Evolutionary conservation across 2,888 invertebrate species (phyloP).

Genomic region (Tubulanus polymorphus): DNA sequence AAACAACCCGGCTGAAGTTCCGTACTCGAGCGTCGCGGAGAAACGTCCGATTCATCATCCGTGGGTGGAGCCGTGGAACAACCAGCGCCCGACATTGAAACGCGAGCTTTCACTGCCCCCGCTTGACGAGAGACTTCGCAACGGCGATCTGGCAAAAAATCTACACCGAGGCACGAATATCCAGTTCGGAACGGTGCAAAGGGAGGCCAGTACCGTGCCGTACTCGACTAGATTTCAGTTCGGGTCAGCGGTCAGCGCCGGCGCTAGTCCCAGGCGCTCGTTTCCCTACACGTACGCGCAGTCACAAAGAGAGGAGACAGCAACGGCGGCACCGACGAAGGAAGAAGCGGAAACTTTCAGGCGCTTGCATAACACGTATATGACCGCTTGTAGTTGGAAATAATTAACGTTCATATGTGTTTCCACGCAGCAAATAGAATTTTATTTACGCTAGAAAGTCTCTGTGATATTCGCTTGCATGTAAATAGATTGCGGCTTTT

Average conservation of each 20-base stretch:
- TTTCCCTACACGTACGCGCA: neutral
- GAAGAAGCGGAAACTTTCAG: neutral
- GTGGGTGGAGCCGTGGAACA: neutral
- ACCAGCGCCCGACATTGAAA: neutral
- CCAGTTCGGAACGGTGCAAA: no score
- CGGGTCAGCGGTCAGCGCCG: no score
- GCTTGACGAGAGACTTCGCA: neutral
- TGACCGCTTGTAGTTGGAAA: neutral
- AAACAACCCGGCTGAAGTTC: neutral
- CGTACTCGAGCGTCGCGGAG: neutral
- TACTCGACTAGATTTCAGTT: no score
- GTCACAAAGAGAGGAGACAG: no score
- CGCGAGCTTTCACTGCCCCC: neutral
- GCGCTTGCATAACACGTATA: neutral
- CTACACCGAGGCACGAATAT: no score
- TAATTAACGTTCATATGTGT: neutral
- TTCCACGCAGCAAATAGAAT: no score
- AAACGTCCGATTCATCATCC: slow-evolving; percentile 1
- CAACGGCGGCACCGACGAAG: neutral
- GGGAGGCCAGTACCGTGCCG: no score
- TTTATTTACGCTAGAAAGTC: no score
- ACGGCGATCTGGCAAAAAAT: neutral
- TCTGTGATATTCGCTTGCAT: no score
- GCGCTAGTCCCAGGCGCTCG: no score
- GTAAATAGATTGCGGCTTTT: no score